A percentile compares a stretch with the other conserved stretches of the same genome.
Evolutionary conservation across 2,888 invertebrate species (phyloP).

Genomic region (Drosophila sordidula): DNA sequence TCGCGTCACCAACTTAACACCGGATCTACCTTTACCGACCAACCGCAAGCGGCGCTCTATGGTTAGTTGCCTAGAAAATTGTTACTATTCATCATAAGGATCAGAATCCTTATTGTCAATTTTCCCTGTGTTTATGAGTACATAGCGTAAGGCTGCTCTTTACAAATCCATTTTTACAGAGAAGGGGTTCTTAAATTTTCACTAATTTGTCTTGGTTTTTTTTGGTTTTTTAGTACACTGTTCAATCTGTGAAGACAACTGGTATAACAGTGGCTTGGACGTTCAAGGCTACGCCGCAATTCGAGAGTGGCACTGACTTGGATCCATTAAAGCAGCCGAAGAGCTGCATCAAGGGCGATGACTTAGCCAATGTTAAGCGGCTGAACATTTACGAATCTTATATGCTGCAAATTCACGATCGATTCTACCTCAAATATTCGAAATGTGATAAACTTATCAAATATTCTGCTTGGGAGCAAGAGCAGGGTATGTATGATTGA

Average conservation of each 20-base stretch:
- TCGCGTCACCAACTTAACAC: constrained; percentile 92
- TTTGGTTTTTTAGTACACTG: constrained; percentile 87
- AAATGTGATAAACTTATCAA: constrained; percentile 91
- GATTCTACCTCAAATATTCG: constrained; percentile 92
- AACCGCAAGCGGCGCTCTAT: constrained; percentile 87
- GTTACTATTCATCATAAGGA: neutral
- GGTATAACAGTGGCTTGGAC: constrained; percentile 95
- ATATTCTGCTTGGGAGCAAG: constrained; percentile 91
- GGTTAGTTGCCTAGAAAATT: constrained; percentile 32
- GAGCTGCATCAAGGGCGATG: constrained; percentile 89
- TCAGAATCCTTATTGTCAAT: too few relatives aligned
- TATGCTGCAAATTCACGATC: constrained; percentile 95
- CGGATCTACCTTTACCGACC: constrained; percentile 90
- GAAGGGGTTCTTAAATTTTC: too few relatives aligned
- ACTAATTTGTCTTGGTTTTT: neutral
- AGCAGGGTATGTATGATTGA: constrained; percentile 86
- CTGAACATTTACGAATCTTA: constrained; percentile 95
- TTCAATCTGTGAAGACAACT: constrained; percentile 92
- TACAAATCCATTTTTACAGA: too few relatives aligned
- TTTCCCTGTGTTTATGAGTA: neutral
- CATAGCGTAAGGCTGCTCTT: too few relatives aligned
- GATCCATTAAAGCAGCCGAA: constrained; percentile 88
- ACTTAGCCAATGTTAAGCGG: constrained; percentile 92
- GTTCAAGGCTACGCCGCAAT: constrained; percentile 89
- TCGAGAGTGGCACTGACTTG: constrained; percentile 84